Conservation (phyloP, 2,113 vertebrate genomes). For the Cichladusa arquata region DNA sequence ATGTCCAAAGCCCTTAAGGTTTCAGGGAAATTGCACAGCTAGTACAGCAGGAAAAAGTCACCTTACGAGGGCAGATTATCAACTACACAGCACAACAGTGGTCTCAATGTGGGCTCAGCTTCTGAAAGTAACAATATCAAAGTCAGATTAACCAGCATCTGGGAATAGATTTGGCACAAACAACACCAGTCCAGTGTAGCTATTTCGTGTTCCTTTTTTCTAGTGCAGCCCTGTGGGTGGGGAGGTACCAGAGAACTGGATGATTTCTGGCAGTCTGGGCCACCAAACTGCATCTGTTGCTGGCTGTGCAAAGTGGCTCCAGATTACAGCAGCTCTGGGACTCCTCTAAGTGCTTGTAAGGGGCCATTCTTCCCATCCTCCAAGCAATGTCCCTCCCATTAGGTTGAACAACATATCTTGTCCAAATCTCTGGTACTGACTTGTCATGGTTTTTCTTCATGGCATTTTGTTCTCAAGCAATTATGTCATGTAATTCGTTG, state of each 20-base stretch:
- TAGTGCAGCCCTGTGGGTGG: not conserved
- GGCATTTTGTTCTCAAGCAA: not conserved
- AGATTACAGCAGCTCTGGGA: not conserved
- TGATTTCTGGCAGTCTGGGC: not conserved
- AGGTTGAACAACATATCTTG: not conserved
- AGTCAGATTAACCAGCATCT: conserved; percentile 10
- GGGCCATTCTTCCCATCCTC: not conserved
- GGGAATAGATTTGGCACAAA: conserved; percentile 32
- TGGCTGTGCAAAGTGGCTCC: not conserved
- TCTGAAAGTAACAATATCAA: conserved; percentile 39
- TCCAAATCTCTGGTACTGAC: not conserved
- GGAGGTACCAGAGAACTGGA: not conserved
- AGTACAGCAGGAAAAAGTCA: not conserved
- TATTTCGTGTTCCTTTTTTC: not conserved
- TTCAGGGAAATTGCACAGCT: not conserved
- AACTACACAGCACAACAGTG: not conserved
- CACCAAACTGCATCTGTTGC: not conserved
- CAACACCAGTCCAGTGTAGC: not conserved
- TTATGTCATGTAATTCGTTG: not conserved
- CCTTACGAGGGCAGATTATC: not conserved
- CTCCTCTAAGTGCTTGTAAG: not conserved
- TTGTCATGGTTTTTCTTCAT: not conserved
- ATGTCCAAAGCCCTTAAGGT: not conserved
- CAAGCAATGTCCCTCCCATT: not conserved
- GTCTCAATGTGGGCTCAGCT: not conserved